Conservation (phyloP, 2,797 vertebrate species). For the Moxostoma hubbsi region DNA sequence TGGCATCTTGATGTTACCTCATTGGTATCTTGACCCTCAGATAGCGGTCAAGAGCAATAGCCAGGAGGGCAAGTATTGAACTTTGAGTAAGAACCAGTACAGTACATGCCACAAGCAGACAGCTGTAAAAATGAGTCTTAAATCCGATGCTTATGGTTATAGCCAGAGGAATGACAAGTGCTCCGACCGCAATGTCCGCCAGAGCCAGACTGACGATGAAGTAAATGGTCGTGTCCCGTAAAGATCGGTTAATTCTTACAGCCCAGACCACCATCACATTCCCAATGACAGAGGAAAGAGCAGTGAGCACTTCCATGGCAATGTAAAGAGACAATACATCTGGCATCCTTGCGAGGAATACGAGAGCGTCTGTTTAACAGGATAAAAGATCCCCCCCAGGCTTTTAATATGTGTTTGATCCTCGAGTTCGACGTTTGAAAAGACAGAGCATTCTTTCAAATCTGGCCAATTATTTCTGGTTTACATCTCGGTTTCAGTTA, state of each 20-base stretch:
- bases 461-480: too few relatives aligned
- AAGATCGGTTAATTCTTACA: conserved; percentile 91
- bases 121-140: conserved; percentile 92
- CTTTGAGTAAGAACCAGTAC: conserved; percentile 97
- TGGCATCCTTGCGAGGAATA: conserved; percentile 75
- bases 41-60: conserved; percentile 96
- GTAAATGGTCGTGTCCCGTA: conserved; percentile 94
- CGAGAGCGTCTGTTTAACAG: not conserved
- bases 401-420: not conserved
- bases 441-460: not conserved
- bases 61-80: conserved; percentile 95
- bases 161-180: conserved; percentile 93
- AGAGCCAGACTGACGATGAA: conserved; percentile 95
- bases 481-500: not conserved
- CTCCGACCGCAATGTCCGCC: conserved; percentile 94
- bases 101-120: conserved; percentile 92
- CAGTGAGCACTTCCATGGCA: conserved; percentile 91
- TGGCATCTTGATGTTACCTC: conserved; percentile 79
- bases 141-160: conserved; percentile 94
- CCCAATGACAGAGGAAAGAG: conserved; percentile 90
- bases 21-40: conserved; percentile 96
- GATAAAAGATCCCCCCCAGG: not conserved
- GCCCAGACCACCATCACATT: conserved; percentile 99
- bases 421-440: not conserved
- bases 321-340: conserved; percentile 84